Percentiles rank a stretch among this genome's conserved stretches.
Evolutionary conservation across 2,888 invertebrate species (phyloP).

Genomic region (Allacma fusca): DNA sequence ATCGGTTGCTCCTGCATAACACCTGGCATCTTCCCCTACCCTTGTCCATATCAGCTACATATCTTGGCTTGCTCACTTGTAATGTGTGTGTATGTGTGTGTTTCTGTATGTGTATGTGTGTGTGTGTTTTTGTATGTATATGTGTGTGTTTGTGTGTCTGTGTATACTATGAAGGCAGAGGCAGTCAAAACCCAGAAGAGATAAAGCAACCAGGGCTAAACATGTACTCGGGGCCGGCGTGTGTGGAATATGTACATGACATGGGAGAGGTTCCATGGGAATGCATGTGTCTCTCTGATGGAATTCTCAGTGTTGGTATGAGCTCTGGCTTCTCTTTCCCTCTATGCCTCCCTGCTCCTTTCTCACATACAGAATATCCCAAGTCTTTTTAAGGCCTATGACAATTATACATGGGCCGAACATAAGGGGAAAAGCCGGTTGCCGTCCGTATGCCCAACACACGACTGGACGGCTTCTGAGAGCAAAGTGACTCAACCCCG

Average conservation of each 20-base stretch:
- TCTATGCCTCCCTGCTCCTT: not conserved
- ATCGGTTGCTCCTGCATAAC: conserved; percentile 55
- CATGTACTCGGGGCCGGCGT: not conserved
- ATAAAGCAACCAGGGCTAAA: not conserved
- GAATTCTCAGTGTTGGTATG: conserved; percentile 26
- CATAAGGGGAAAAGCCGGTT: conserved; percentile 7
- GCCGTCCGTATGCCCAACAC: conserved; percentile 32
- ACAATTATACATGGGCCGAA: no score
- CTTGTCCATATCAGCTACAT: conserved; percentile 5
- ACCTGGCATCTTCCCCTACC: conserved; percentile 56
- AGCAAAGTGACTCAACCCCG: conserved; percentile 18
- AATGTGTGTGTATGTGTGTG: not conserved
- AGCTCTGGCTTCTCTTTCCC: not conserved
- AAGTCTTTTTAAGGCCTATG: no score
- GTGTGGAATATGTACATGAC: conserved; percentile 10
- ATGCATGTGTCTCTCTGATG: conserved; percentile 34
- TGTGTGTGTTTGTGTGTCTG: no score
- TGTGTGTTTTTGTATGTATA: no score
- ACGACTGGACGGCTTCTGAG: conserved; percentile 29
- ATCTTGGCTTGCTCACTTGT: conserved; percentile 1
- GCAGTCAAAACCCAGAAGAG: no score
- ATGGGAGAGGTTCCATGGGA: conserved; percentile 25
- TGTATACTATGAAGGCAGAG: no score
- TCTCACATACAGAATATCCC: no score
- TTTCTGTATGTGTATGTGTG: no score